Conservation (phyloP, 2,797 vertebrate genomes). For the Emydoidea blandingii region DNA sequence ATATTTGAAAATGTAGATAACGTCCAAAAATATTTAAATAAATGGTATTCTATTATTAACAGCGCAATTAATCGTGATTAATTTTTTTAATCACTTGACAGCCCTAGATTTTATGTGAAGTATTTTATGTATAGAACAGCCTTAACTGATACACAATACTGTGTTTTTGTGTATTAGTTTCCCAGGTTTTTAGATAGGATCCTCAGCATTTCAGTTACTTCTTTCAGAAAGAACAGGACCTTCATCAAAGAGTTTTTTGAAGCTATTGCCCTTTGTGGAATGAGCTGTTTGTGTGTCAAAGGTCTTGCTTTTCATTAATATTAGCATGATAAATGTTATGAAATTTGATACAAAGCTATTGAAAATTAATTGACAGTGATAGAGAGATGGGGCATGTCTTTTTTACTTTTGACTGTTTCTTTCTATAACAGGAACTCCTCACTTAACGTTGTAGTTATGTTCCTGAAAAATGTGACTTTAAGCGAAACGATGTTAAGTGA, state of each 20-base stretch:
- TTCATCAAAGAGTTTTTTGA: neutral
- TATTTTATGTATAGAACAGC: neutral
- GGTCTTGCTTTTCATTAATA: neutral
- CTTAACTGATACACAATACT: neutral
- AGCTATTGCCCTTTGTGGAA: neutral
- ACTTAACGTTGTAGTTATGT: too few species aligned
- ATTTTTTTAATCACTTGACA: too few species aligned
- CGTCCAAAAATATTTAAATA: too few species aligned
- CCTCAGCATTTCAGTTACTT: neutral
- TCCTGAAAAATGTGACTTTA: too few species aligned
- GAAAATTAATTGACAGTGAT: neutral
- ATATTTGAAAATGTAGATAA: too few species aligned
- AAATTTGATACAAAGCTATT: neutral
- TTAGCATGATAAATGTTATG: neutral
- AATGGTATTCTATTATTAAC: too few species aligned
- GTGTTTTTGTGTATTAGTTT: neutral
- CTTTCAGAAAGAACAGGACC: neutral
- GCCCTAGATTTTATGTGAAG: neutral
- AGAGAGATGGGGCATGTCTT: neutral
- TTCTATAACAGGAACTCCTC: neutral
- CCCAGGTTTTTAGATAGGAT: neutral
- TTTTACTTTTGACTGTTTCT: constrained; percentile 4
- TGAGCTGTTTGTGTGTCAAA: neutral
- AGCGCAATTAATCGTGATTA: too few species aligned
- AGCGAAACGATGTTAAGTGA: too few species aligned